Percentiles rank a stretch among this genome's conserved stretches.
phyloP scores from a whole-genome alignment of 2,888 invertebrate genomes.

The Drosophila tanythrix region DNA sequence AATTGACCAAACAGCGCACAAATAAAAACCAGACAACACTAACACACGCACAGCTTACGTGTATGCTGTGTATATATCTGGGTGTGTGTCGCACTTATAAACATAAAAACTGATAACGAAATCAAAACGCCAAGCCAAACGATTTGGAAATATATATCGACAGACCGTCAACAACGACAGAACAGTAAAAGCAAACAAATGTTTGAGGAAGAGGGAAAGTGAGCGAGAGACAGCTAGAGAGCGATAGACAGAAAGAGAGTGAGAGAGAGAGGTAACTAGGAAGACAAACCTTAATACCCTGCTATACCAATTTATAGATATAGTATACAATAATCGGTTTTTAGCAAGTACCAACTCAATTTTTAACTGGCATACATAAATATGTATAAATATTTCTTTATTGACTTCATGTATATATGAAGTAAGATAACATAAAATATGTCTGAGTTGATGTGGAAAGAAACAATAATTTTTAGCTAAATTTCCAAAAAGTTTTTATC shows the following conservation, averaged over 20 bases:
- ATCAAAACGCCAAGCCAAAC: conserved; percentile 80
- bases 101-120: conserved; percentile 80
- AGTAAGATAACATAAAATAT: not conserved
- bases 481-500: not conserved
- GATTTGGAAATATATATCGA: conserved; percentile 71
- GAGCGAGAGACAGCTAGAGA: not conserved
- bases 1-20: conserved; percentile 79
- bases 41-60: conserved; percentile 25
- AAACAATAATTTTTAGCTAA: not conserved
- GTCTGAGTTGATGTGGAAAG: not conserved
- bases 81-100: conserved; percentile 69
- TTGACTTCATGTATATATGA: not conserved
- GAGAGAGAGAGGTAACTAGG: not conserved
- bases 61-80: conserved; percentile 26
- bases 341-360: not conserved
- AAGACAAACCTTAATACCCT: conserved; percentile 6
- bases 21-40: conserved; percentile 68
- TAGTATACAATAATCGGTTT: not conserved
- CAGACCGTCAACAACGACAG: conserved; percentile 38
- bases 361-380: not conserved
- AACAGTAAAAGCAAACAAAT: conserved; percentile 3
- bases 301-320: not conserved
- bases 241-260: too few species aligned
- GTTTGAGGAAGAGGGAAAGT: not conserved
- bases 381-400: not conserved